Percentiles rank a stretch among this genome's conserved stretches.
These are phyloP conservation scores for Trichoplusia ni DNA, from an alignment of 1,140 invertebrate species.

Conservation along the genomic window DNA sequence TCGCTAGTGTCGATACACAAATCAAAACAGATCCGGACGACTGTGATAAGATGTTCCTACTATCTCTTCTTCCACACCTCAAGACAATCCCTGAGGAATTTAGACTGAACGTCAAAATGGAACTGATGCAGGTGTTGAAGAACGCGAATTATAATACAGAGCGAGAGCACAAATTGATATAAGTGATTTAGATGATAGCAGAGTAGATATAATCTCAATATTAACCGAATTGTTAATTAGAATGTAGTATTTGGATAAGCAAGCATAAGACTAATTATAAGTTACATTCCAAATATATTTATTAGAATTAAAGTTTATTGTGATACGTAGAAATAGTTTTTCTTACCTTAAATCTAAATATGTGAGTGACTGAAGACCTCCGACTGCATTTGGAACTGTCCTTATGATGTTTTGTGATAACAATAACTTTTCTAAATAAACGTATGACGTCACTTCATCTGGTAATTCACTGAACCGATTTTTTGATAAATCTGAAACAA, in stretches of 20 bases:
- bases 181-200: neutral
- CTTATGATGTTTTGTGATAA: slow-evolving; percentile 96
- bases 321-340: slow-evolving; percentile 12
- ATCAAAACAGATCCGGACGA: slow-evolving; percentile 53
- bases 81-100: slow-evolving; percentile 66
- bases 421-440: slow-evolving; percentile 92
- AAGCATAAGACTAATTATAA: slow-evolving; percentile 5
- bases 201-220: neutral
- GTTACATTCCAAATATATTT: slow-evolving; percentile 27
- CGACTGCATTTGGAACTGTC: slow-evolving; percentile 91
- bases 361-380: slow-evolving; percentile 91
- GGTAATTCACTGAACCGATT: slow-evolving; percentile 95
- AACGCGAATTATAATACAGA: slow-evolving; percentile 56
- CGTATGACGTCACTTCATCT: slow-evolving; percentile 92
- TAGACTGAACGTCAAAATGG: slow-evolving; percentile 69
- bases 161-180: slow-evolving; percentile 53
- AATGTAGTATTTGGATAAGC: neutral
- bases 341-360: slow-evolving; percentile 93
- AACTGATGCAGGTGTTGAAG: slow-evolving; percentile 71
- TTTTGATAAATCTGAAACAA: slow-evolving; percentile 94
- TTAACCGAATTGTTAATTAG: neutral
- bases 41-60: slow-evolving; percentile 66
- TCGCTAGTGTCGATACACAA: slow-evolving; percentile 61
- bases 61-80: slow-evolving; percentile 69
- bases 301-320: slow-evolving; percentile 3